Percentiles rank a stretch among this genome's conserved stretches.
Evolutionary conservation across 2,888 invertebrate species (phyloP).

Genomic region (Xylota sylvarum): DNA sequence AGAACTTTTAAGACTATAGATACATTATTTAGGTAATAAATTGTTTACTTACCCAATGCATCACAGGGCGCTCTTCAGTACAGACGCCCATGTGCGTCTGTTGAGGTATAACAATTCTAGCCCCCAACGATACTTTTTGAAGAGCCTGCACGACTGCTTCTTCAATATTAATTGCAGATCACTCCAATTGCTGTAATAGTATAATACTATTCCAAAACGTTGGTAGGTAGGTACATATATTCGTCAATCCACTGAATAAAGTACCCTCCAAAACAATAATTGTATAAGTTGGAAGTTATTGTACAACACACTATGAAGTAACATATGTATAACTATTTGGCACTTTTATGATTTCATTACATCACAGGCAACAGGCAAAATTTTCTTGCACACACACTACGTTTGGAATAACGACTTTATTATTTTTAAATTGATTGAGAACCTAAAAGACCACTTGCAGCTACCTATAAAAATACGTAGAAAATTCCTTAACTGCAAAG

Average conservation of each 20-base stretch:
- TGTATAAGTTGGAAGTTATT: neutral
- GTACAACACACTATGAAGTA: neutral
- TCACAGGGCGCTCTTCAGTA: constrained; percentile 94
- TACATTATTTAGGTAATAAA: too few species aligned
- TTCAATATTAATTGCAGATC: constrained; percentile 11
- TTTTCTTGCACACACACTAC: constrained; percentile 22
- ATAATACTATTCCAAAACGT: constrained; percentile 42
- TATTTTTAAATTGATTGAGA: constrained; percentile 39
- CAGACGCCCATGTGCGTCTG: constrained; percentile 95
- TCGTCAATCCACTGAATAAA: constrained; percentile 23
- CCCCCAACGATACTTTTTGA: constrained; percentile 83
- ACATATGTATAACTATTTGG: constrained; percentile 29
- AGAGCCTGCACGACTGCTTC: constrained; percentile 68
- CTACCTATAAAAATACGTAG: constrained; percentile 18
- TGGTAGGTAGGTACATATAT: neutral
- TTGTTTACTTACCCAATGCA: constrained; percentile 92
- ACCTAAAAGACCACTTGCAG: constrained; percentile 34
- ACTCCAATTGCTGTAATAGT: constrained; percentile 10
- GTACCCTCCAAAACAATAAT: constrained; percentile 1
- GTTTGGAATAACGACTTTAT: constrained; percentile 52
- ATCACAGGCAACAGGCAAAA: constrained; percentile 30
- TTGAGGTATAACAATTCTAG: constrained; percentile 84
- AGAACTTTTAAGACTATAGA: too few species aligned
- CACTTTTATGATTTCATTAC: constrained; percentile 63
- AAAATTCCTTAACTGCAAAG: constrained; percentile 34